These are phyloP conservation scores for Siphamia tubifer DNA, from an alignment of 2,113 vertebrate genomes.

Conservation along the genomic window DNA sequence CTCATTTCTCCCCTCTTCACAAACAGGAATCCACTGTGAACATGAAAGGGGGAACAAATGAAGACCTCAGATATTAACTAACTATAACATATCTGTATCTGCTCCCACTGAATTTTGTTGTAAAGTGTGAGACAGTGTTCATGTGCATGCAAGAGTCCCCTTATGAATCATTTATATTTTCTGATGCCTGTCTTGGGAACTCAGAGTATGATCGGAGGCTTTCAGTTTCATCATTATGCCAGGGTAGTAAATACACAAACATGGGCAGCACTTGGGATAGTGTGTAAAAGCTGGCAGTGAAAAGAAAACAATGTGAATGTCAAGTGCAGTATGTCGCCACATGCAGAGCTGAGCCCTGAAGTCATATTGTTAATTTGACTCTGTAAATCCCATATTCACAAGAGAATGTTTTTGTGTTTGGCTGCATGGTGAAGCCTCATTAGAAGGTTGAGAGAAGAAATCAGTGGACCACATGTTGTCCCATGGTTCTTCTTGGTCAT, in stretches of 20 bases:
- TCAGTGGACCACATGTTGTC: constrained; percentile 26
- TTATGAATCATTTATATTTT: constrained; percentile 52
- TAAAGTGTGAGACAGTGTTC: neutral
- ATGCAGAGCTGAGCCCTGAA: constrained; percentile 18
- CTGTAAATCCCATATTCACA: constrained; percentile 10
- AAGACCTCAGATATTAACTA: neutral
- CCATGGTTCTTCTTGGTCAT: constrained; percentile 24
- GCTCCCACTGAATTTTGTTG: neutral
- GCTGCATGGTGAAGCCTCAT: constrained; percentile 7
- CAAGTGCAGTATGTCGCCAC: constrained; percentile 14
- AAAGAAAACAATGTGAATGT: constrained; percentile 47
- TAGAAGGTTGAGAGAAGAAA: constrained; percentile 21
- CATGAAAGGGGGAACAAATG: neutral
- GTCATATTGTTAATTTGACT: constrained; percentile 30
- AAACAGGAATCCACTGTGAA: neutral
- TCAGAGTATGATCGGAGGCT: constrained; percentile 22
- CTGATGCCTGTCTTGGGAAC: constrained; percentile 40
- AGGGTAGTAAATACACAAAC: constrained; percentile 11
- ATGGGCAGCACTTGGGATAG: neutral
- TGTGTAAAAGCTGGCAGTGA: neutral
- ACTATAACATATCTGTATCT: neutral
- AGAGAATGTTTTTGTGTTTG: neutral
- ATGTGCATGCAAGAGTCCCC: neutral
- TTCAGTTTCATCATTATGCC: constrained; percentile 42
- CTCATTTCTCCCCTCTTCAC: neutral